phyloP scores from a whole-genome alignment of 2,113 vertebrate genomes.

The Cololabis saira region DNA sequence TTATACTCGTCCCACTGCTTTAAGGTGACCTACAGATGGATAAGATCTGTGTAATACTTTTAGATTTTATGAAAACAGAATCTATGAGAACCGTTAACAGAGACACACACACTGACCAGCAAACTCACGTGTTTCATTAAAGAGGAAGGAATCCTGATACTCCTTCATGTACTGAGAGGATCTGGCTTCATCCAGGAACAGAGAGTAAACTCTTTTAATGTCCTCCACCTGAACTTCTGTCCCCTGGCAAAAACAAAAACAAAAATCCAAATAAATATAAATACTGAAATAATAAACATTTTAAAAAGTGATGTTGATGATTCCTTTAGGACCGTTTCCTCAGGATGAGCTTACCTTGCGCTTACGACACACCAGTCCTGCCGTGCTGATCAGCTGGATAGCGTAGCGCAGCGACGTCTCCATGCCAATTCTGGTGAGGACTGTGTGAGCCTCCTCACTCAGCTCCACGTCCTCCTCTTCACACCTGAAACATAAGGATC shows the following conservation, averaged over 20 bases:
- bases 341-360: constrained; percentile 81
- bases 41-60: too few species aligned
- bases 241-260: constrained; percentile 75
- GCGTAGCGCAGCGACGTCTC: constrained; percentile 92
- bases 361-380: constrained; percentile 91
- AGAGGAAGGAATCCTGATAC: constrained; percentile 93
- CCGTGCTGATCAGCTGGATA: constrained; percentile 93
- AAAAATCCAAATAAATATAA: background rate
- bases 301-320: background rate
- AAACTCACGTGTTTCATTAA: constrained; percentile 91
- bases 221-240: constrained; percentile 94
- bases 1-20: too few species aligned
- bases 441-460: constrained; percentile 90
- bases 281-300: background rate
- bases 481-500: constrained; percentile 75
- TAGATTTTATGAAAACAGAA: too few species aligned
- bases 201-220: constrained; percentile 91
- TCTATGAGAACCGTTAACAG: too few species aligned
- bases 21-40: too few species aligned
- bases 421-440: constrained; percentile 90
- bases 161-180: constrained; percentile 96
- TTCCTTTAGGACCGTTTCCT: background rate
- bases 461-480: constrained; percentile 94
- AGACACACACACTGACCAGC: too few species aligned
- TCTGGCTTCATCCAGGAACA: constrained; percentile 91